Conservation (phyloP, 2,888 invertebrate species). For the Capitulum mitella region DNA sequence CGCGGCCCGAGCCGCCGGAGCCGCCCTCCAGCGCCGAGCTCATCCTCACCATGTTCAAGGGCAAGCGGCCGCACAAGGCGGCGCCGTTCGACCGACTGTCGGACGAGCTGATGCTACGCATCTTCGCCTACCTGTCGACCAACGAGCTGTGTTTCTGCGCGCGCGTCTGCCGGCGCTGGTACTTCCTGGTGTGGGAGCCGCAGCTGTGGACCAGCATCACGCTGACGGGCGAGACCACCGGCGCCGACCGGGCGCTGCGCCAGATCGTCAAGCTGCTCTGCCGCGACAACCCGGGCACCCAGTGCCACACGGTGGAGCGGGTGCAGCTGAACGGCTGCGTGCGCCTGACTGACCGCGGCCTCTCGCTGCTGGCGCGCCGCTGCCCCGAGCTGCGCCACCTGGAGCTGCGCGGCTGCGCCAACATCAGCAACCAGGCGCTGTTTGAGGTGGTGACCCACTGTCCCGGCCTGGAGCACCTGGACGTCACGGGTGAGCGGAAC, state of each 20-base stretch:
- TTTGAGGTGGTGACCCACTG: conserved; percentile 72
- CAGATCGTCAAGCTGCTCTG: conserved; percentile 41
- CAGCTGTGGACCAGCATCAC: conserved; percentile 62
- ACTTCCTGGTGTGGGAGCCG: conserved; percentile 69
- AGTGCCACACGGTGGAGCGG: conserved; percentile 45
- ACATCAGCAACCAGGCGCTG: conserved; percentile 66
- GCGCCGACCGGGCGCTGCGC: conserved; percentile 52
- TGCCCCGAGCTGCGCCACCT: conserved; percentile 75
- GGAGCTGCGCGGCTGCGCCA: conserved; percentile 65
- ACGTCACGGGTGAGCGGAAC: conserved; percentile 69
- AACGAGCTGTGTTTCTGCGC: conserved; percentile 64
- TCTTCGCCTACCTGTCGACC: conserved; percentile 63
- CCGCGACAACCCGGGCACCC: conserved; percentile 44
- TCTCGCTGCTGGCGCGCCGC: conserved; percentile 64
- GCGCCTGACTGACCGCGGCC: conserved; percentile 66
- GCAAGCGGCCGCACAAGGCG: conserved; percentile 42
- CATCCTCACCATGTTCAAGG: conserved; percentile 40
- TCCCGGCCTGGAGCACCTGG: conserved; percentile 71
- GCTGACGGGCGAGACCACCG: conserved; percentile 53
- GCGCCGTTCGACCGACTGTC: conserved; percentile 54
- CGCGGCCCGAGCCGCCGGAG: conserved; percentile 32
- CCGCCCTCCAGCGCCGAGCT: conserved; percentile 40
- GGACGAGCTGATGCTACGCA: conserved; percentile 60
- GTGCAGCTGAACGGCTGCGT: conserved; percentile 61
- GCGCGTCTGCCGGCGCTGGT: conserved; percentile 66